Evolutionary conservation across 2,888 invertebrate genomes (phyloP).

Genomic region (Scrobipalpa atriplicella): DNA sequence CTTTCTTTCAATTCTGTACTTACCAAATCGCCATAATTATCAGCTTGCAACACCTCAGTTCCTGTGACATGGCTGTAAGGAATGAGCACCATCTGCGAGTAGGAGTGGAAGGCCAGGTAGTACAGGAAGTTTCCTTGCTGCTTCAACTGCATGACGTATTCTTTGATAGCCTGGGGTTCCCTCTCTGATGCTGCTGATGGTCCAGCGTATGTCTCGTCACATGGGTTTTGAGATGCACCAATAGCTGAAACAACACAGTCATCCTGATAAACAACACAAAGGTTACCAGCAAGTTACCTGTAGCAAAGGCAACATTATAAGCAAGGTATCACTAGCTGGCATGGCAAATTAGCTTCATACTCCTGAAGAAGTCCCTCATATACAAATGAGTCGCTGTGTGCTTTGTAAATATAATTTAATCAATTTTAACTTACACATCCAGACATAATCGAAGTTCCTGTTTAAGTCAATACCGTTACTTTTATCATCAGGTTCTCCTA

Average conservation of each 20-base stretch:
- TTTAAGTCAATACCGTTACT: constrained; percentile 58
- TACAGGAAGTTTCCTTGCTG: constrained; percentile 55
- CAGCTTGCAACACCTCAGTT: constrained; percentile 47
- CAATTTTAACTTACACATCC: constrained; percentile 58
- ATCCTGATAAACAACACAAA: background rate
- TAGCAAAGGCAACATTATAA: too few species aligned
- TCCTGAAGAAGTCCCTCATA: too few species aligned
- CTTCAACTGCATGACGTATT: constrained; percentile 55
- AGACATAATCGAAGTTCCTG: constrained; percentile 61
- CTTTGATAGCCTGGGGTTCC: constrained; percentile 68
- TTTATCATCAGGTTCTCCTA: constrained; percentile 32
- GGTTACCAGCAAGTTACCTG: too few species aligned
- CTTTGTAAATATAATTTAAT: background rate
- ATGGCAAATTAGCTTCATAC: too few species aligned
- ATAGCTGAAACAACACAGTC: constrained; percentile 45
- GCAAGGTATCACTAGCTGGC: too few species aligned
- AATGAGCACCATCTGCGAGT: constrained; percentile 76
- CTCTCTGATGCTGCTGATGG: constrained; percentile 74
- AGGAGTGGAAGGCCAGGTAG: constrained; percentile 82
- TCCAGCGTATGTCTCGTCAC: constrained; percentile 78
- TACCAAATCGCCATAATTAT: constrained; percentile 66
- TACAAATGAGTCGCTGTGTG: too few species aligned
- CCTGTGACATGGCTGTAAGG: constrained; percentile 68
- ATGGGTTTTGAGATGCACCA: constrained; percentile 67
- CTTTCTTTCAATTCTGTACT: constrained; percentile 29